Evolutionary conservation across 2,113 vertebrate species (phyloP), one percentile per base, ranked within the genome.

Genomic region (Butorides virescens): DNA sequence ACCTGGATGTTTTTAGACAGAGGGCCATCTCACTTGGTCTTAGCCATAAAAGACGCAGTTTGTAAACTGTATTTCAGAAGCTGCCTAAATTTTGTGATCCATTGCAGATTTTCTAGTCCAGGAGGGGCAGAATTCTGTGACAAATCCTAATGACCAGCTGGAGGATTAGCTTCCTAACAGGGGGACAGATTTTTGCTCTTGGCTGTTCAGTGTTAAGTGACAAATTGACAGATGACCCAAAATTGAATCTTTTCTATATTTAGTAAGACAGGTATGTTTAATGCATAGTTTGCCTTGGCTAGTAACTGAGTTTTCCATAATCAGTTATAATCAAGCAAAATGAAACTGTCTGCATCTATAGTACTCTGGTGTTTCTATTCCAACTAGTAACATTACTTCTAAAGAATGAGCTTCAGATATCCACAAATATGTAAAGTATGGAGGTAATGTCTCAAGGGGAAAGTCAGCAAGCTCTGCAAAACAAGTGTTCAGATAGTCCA

Each of bases 261-360:
- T 76, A 63, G 19, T 46, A 66, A 61, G 27, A 55, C 29, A 62
- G 70, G 8, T 29, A 36, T 46, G 26, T 19, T 93, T 65, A 74
- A 74, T 27, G 3, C 9, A 25, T 25, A 53, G 15, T 15, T 84
- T 79, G 26, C 10, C 2, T 71, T 53, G 30, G 22, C 5, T 50
- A 47, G 10, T 15, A 65, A 59, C 5, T 21, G 8, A 66, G 7
- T 75, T 78, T 93, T 90, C 27, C 2, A 1, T 61, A 37, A 63
- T 4, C 2, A 39, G 4, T 37, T 67, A 29, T 12, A 90, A 72
- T 4, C 0, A 0, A 68, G 22, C 5, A 56, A 78, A 81, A 5
- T 30, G 21, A 49, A 73, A 46, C 52, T 39, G 1, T 34, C 29
- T 81, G 9, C 15, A 44, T 23, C 11, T 16, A 37, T 6, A 44